Evolutionary conservation across 2,113 vertebrate species (phyloP).

Genomic region (Tupaia tana): DNA sequence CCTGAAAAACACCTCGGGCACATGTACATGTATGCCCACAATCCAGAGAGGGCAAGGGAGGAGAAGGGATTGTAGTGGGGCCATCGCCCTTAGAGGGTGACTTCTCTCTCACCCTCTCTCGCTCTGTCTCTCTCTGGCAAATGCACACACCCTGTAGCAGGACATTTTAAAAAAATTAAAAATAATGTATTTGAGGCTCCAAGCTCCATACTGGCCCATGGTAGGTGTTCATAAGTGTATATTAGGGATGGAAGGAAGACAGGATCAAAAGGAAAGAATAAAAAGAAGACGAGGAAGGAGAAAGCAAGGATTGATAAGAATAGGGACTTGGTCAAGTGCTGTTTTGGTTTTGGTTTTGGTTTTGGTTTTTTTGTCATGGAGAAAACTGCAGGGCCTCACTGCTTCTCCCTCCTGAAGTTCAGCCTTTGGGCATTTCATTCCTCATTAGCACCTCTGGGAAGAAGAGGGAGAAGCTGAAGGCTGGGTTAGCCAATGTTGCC

Average conservation of each 20-base stretch:
- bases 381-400: background rate
- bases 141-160: too few species aligned
- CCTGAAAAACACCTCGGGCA: too few species aligned
- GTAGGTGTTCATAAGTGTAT: background rate
- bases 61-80: too few species aligned
- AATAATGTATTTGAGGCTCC: background rate
- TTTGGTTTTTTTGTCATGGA: background rate
- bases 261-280: background rate
- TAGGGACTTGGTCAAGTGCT: background rate
- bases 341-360: too few species aligned
- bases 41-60: too few species aligned
- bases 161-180: background rate
- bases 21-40: too few species aligned
- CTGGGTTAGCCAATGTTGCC: background rate
- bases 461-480: background rate
- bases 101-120: too few species aligned
- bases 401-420: background rate
- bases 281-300: background rate
- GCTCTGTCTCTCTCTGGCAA: too few species aligned
- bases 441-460: conserved; percentile 53
- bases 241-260: background rate
- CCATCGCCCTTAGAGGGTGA: too few species aligned
- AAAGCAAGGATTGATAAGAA: background rate
- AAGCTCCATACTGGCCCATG: background rate
- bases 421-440: background rate